Base-by-base conservation (phyloP, 2,888 invertebrate species). In the Pseudoips prasinana region DNA sequence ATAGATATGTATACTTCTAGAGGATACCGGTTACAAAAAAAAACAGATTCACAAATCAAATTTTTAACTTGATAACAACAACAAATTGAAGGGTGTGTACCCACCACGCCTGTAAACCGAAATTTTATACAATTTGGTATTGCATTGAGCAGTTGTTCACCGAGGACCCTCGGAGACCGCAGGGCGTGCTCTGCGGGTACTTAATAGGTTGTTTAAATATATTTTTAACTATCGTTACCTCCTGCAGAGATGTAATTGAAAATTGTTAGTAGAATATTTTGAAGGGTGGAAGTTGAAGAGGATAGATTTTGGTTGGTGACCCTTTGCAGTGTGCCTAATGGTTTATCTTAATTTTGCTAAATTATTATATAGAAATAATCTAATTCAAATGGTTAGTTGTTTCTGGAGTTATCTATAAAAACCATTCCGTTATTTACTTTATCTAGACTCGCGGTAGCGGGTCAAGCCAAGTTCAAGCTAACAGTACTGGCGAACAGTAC, bases 151-250 rank as follows among this genome's bases (percentile, higher is more conserved):
- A 58, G 64, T 61, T 65, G 53, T 52, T 18, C 18, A 33, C 22
- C n/a, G 24, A 34, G 54, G 37, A 48, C 64, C 61, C 61, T 46
- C 44, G 29, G 46, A 58, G 68, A 85, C 85, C 85, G 53, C 85
- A 86, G 80, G 84, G 82, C 79, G 83, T 74, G 34, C 84, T 73
- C 80, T 62, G 71, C 75, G 71, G 77, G 73, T 50, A 61, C 64
- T 75, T 66, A 74, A 55, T 58, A 47, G 33, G 64, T 69, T 65
- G 70, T 74, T 74, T 72, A 55, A 58, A 55, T 41, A 44, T 47
- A 33, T 54, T 55, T 56, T 46, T 54, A 55, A 65, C 61, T 52
- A 43, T 59, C 45, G 31, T 32, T 39, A 47, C 51, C 59, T 34
- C 71, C 72, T 39, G 64, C 45, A 3, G 72, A 8, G 59, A 32